A percentile compares a stretch with the other conserved stretches of the same genome.
These are phyloP conservation scores for Thelaira solivaga DNA, from an alignment of 2,888 invertebrate genomes.

Conservation along the genomic window DNA sequence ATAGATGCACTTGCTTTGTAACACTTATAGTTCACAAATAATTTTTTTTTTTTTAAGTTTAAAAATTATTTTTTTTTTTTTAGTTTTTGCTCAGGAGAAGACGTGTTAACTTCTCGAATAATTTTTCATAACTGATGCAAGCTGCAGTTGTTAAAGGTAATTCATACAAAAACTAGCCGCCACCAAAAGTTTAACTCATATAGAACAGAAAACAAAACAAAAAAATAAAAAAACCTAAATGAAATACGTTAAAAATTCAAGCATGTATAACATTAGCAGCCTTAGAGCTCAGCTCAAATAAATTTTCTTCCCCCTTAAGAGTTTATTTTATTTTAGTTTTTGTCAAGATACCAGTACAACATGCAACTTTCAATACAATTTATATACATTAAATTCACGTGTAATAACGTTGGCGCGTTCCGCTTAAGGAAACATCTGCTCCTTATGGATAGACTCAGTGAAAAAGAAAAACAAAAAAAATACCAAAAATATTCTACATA, in stretches of 20 bases:
- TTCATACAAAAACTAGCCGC: slow-evolving; percentile 41
- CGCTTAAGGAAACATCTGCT: slow-evolving; percentile 73
- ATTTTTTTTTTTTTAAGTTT: slow-evolving; percentile 4
- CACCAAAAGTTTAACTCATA: slow-evolving; percentile 29
- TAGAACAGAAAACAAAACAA: slow-evolving; percentile 9
- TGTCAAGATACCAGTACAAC: slow-evolving; percentile 46
- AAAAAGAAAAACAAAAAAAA: slow-evolving; percentile 35
- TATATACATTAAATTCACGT: slow-evolving; percentile 30
- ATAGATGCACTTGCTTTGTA: neutral
- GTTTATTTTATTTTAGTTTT: slow-evolving; percentile 17
- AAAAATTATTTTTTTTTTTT: neutral
- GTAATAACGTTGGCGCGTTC: slow-evolving; percentile 71
- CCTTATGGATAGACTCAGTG: slow-evolving; percentile 61
- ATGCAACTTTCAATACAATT: slow-evolving; percentile 44
- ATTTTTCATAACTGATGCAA: slow-evolving; percentile 44
- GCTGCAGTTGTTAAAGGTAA: slow-evolving; percentile 26
- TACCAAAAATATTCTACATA: slow-evolving; percentile 44
- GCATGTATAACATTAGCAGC: slow-evolving; percentile 49
- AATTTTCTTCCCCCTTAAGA: slow-evolving; percentile 48
- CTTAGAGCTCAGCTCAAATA: slow-evolving; percentile 58
- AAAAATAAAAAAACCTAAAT: neutral
- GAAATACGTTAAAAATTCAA: slow-evolving; percentile 57
- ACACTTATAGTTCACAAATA: slow-evolving; percentile 2
- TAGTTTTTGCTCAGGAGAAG: neutral
- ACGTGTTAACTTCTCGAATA: slow-evolving; percentile 46